A percentile compares a stretch with the other conserved stretches of the same genome.
Evolutionary conservation across 2,888 invertebrate species (phyloP).

Genomic region (Brachycybe producta): DNA sequence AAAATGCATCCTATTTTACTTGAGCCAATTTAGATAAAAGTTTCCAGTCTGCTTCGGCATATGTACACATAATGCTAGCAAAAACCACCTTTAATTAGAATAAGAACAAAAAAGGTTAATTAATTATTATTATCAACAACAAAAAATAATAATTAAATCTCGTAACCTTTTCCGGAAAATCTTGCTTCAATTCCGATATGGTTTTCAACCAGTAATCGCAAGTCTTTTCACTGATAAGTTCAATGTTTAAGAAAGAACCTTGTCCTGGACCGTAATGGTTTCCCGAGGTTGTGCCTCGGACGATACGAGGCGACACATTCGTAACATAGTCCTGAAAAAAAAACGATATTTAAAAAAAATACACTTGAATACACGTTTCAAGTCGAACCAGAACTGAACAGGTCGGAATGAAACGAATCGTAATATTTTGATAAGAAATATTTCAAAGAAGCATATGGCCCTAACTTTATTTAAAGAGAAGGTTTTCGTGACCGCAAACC

Average conservation of each 20-base stretch:
- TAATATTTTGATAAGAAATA: slow-evolving; percentile 2
- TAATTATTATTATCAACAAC: background rate
- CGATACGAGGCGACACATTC: slow-evolving; percentile 92
- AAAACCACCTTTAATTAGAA: slow-evolving; percentile 54
- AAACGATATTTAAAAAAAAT: background rate
- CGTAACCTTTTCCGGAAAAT: slow-evolving; percentile 73
- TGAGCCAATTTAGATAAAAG: slow-evolving; percentile 56
- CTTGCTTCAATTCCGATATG: slow-evolving; percentile 72
- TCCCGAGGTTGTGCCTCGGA: slow-evolving; percentile 84
- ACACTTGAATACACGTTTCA: too few species aligned
- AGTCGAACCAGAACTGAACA: background rate
- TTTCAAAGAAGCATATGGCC: background rate
- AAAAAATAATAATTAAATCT: background rate
- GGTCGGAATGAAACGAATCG: too few species aligned
- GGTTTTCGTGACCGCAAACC: slow-evolving; percentile 94
- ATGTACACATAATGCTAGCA: slow-evolving; percentile 91
- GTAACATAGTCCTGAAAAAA: slow-evolving; percentile 59
- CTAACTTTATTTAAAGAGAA: slow-evolving; percentile 80
- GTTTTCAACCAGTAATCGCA: slow-evolving; percentile 85
- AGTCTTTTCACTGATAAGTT: slow-evolving; percentile 93
- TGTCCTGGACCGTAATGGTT: slow-evolving; percentile 90
- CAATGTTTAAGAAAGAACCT: slow-evolving; percentile 91
- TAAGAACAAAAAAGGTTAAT: slow-evolving; percentile 8
- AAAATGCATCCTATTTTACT: slow-evolving; percentile 9
- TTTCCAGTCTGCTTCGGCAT: slow-evolving; percentile 75